Conservation (phyloP, 2,888 invertebrate genomes). For the Leistus spinibarbis region DNA sequence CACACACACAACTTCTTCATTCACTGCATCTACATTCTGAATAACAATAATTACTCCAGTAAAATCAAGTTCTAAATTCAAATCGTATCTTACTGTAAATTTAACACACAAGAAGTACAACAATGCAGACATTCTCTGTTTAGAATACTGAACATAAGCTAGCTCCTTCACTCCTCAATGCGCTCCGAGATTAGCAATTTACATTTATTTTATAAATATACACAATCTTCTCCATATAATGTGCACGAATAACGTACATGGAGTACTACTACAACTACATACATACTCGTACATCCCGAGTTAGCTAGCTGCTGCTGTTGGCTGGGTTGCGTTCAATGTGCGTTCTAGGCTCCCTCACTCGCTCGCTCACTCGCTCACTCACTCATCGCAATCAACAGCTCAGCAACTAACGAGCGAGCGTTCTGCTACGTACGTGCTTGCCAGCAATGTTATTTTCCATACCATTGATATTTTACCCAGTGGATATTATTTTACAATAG, state of each 20-base stretch:
- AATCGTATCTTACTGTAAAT: background rate
- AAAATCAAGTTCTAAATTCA: too few species aligned
- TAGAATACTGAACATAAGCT: background rate
- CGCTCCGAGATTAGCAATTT: background rate
- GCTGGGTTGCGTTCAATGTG: background rate
- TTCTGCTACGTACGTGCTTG: background rate
- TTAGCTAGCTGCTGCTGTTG: background rate
- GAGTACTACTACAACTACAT: too few species aligned
- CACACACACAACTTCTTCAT: too few species aligned
- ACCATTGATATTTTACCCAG: background rate
- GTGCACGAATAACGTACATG: background rate
- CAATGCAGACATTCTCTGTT: background rate
- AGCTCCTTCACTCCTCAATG: background rate
- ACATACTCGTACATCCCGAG: too few species aligned
- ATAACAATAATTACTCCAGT: too few species aligned
- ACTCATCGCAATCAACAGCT: conserved; percentile 16
- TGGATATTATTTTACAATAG: too few species aligned
- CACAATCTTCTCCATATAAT: background rate
- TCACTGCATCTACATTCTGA: too few species aligned
- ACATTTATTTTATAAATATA: background rate
- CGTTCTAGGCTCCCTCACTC: background rate
- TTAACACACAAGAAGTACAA: background rate
- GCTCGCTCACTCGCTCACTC: background rate
- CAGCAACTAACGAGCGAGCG: conserved; percentile 13
- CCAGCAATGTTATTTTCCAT: background rate